Percentiles rank a stretch among this genome's conserved stretches.
Conservation (phyloP, 2,113 vertebrate genomes). For the Aix galericulata region DNA sequence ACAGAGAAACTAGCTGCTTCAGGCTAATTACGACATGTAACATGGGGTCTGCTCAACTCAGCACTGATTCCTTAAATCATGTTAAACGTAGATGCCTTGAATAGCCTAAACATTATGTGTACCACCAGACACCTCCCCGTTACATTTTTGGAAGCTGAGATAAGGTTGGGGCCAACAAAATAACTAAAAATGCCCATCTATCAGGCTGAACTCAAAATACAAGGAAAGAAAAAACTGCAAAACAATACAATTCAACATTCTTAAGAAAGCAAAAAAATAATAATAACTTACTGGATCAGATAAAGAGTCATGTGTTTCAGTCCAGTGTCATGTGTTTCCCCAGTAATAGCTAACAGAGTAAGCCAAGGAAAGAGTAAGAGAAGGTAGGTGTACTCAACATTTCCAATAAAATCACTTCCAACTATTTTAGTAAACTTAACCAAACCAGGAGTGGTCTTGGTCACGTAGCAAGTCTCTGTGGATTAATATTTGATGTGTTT, state of each 20-base stretch:
- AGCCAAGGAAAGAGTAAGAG: not conserved
- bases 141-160: not conserved
- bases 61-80: not conserved
- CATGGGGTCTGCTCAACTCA: not conserved
- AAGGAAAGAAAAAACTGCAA: not conserved
- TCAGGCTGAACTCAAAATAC: not conserved
- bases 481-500: not conserved
- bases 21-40: not conserved
- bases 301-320: not conserved
- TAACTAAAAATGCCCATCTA: not conserved
- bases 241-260: accelerated
- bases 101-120: not conserved
- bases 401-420: not conserved
- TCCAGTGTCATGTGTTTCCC: not conserved
- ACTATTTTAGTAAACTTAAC: not conserved
- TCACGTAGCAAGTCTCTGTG: not conserved
- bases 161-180: not conserved
- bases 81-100: not conserved
- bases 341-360: not conserved
- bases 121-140: not conserved
- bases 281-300: not conserved
- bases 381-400: not conserved
- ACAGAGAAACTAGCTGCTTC: not conserved
- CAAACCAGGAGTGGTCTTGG: not conserved
- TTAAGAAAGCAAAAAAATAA: not conserved